phyloP scores from a whole-genome alignment of 2,113 vertebrate species.

The Eonycteris spelaea region DNA sequence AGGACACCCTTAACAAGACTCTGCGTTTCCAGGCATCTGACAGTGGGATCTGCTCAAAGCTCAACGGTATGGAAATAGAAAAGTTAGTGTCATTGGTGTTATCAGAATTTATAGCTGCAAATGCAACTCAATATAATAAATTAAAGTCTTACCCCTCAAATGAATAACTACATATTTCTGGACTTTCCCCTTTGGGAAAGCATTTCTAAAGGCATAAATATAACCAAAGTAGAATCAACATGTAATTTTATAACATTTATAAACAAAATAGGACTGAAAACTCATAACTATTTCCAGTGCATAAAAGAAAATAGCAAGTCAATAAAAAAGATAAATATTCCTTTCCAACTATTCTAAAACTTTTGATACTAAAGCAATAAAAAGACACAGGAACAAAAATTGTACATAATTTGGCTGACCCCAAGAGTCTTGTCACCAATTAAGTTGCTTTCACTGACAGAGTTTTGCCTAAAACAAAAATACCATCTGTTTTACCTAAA shows the following conservation, averaged over 20 bases:
- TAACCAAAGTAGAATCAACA: background rate
- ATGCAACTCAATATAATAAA: background rate
- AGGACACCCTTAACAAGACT: background rate
- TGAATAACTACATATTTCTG: background rate
- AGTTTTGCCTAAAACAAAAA: conserved; percentile 67
- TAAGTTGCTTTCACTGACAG: conserved; percentile 27
- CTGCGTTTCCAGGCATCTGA: background rate
- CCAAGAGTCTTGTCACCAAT: conserved; percentile 49
- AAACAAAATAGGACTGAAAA: conserved; percentile 18
- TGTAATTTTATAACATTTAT: background rate
- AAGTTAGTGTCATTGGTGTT: background rate
- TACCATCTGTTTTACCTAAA: conserved; percentile 71
- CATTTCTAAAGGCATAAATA: background rate
- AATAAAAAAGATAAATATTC: conserved; percentile 26
- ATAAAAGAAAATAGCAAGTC: background rate
- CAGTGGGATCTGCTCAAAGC: background rate
- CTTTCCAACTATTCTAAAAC: conserved; percentile 7
- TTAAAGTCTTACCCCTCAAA: background rate
- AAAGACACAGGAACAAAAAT: conserved; percentile 24
- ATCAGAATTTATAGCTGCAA: background rate
- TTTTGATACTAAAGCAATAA: conserved; percentile 26
- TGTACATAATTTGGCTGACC: conserved; percentile 44
- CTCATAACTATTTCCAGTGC: background rate
- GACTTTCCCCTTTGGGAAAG: background rate
- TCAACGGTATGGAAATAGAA: background rate